phyloP scores from a whole-genome alignment of 1,140 invertebrate species.

The Drosophila arawakana region DNA sequence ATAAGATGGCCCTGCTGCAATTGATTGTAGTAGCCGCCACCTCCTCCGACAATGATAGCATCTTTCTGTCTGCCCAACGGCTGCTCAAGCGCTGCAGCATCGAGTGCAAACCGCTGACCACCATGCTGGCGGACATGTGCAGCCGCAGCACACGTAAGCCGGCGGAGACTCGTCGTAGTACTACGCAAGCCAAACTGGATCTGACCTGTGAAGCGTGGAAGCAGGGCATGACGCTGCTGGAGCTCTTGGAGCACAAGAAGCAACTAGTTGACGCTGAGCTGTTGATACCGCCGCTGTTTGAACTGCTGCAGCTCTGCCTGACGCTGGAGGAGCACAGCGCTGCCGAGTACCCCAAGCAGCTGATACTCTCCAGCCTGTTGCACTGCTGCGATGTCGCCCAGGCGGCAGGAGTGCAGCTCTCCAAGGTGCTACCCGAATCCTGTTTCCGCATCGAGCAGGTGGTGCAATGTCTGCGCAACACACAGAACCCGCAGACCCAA shows the following conservation, averaged over 20 bases:
- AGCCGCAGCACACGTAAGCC: conserved; percentile 14
- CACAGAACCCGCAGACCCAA: conserved; percentile 97
- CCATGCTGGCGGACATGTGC: conserved; percentile 85
- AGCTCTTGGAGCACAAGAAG: conserved; percentile 93
- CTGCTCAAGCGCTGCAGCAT: conserved; percentile 89
- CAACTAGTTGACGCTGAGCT: conserved; percentile 87
- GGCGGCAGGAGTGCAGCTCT: conserved; percentile 80
- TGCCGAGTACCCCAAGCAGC: conserved; percentile 95
- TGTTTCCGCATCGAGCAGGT: conserved; percentile 92
- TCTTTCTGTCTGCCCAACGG: conserved; percentile 87
- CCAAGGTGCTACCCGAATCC: conserved; percentile 84
- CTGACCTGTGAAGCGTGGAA: conserved; percentile 89
- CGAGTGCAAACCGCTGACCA: conserved; percentile 87
- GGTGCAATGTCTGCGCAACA: conserved; percentile 94
- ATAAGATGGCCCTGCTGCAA: conserved; percentile 83
- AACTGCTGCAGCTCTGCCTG: conserved; percentile 91
- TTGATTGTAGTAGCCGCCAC: conserved; percentile 85
- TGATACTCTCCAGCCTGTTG: conserved; percentile 91
- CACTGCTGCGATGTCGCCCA: conserved; percentile 88
- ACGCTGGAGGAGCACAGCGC: conserved; percentile 92
- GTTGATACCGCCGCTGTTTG: conserved; percentile 91
- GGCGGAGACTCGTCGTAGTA: conserved; percentile 54
- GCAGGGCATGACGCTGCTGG: conserved; percentile 90
- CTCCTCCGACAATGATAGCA: conserved; percentile 85
- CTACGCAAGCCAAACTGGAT: conserved; percentile 65